phyloP scores from a whole-genome alignment of 2,113 vertebrate species.

The Dipodomys stephensi region DNA sequence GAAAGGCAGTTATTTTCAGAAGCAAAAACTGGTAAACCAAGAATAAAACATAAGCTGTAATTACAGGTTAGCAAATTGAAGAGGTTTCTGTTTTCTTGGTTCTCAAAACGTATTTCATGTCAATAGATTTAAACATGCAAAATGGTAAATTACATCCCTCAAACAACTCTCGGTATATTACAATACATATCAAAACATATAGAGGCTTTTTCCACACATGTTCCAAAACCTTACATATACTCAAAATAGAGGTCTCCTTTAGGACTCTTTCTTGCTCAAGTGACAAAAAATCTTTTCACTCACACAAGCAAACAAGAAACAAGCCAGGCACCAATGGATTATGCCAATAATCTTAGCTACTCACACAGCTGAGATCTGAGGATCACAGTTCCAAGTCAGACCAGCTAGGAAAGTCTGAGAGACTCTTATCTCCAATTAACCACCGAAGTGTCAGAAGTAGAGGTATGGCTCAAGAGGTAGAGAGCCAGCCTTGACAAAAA shows the following conservation, averaged over 20 bases:
- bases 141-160: not conserved
- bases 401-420: too few species aligned
- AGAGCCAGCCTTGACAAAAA: too few species aligned
- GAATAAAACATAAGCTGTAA: constrained; percentile 4
- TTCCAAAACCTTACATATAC: not conserved
- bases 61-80: constrained; percentile 28
- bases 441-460: too few species aligned
- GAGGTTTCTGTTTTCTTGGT: not conserved
- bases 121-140: not conserved
- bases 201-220: not conserved
- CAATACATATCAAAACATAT: not conserved
- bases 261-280: not conserved
- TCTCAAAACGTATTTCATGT: constrained; percentile 5
- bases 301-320: not conserved
- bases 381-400: too few species aligned
- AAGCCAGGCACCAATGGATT: too few species aligned
- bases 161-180: not conserved
- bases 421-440: too few species aligned
- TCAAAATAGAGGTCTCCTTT: not conserved
- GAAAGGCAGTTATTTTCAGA: not conserved
- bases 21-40: constrained; percentile 29
- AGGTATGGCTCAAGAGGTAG: too few species aligned
- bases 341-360: too few species aligned
- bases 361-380: too few species aligned
- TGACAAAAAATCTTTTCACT: not conserved